These are phyloP conservation scores for Syngnathus acus DNA, from an alignment of 2,797 vertebrate species.

Conservation along the genomic window DNA sequence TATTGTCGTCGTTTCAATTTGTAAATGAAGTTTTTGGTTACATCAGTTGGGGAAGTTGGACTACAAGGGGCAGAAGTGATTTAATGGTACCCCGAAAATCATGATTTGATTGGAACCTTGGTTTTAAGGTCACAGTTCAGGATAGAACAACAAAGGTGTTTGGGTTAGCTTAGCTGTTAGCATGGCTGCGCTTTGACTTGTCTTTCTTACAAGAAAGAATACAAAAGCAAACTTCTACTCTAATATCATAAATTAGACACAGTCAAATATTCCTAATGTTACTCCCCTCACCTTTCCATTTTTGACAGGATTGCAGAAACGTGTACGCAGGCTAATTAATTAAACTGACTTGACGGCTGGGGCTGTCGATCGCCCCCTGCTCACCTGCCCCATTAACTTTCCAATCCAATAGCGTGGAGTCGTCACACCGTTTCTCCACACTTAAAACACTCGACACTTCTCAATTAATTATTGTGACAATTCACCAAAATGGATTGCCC, in stretches of 20 bases:
- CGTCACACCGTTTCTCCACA: slow-evolving; percentile 27
- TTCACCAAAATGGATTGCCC: slow-evolving; percentile 29
- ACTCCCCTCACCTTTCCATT: neutral
- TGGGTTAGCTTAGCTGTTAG: no score
- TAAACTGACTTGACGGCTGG: slow-evolving; percentile 31
- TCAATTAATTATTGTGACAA: slow-evolving; percentile 36
- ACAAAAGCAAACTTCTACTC: neutral
- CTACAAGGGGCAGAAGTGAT: no score
- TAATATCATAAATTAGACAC: neutral
- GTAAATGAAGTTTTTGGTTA: no score
- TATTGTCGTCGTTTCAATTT: no score
- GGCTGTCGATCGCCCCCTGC: slow-evolving; percentile 27
- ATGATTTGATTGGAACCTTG: no score
- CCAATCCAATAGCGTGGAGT: slow-evolving; percentile 33
- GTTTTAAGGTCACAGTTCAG: no score
- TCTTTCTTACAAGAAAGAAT: neutral
- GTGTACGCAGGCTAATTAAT: slow-evolving; percentile 37
- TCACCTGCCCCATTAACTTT: slow-evolving; percentile 56
- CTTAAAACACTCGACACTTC: slow-evolving; percentile 35
- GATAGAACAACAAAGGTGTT: no score
- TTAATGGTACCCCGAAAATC: no score
- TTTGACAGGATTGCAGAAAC: slow-evolving; percentile 17
- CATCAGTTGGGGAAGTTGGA: no score
- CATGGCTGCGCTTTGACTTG: neutral
- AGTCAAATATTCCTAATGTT: neutral